A percentile compares a stretch with the other conserved stretches of the same genome.
phyloP scores from a whole-genome alignment of 2,797 vertebrate genomes.

The Pseudotriccus pelzelni region DNA sequence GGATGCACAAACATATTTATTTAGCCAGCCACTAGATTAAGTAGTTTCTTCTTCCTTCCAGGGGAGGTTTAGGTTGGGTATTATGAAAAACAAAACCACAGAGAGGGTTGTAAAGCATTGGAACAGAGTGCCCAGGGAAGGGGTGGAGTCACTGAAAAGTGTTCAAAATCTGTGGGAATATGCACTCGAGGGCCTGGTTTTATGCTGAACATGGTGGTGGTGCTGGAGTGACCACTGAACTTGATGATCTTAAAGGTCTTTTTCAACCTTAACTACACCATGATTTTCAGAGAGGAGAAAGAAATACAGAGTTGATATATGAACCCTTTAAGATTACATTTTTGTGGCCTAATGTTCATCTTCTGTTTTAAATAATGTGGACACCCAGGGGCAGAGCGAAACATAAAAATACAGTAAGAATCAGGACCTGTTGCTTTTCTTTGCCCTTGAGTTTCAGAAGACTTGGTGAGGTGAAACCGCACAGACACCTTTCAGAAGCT shows the following conservation, averaged over 20 bases:
- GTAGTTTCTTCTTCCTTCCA: neutral
- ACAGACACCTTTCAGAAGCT: rapidly evolving
- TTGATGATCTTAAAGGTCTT: neutral
- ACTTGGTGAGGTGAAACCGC: neutral
- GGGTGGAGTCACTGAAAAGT: neutral
- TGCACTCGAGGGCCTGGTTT: neutral
- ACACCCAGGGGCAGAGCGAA: neutral
- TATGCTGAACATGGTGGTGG: neutral
- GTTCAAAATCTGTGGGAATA: neutral
- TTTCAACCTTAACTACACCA: too few species aligned
- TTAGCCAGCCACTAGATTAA: neutral
- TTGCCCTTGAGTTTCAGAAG: neutral
- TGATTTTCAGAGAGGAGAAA: neutral
- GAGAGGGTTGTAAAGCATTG: neutral
- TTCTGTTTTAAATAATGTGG: neutral
- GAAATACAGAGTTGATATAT: rapidly evolving
- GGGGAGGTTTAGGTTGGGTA: neutral
- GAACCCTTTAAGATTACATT: neutral
- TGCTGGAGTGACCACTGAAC: neutral
- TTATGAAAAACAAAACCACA: neutral
- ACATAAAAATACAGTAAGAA: neutral
- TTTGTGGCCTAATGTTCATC: neutral
- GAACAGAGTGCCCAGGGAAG: neutral
- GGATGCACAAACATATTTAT: neutral
- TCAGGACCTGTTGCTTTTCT: neutral